Base-by-base conservation (phyloP, 92 coral and sea anemone species). In the Epizoanthus illoricatus region DNA sequence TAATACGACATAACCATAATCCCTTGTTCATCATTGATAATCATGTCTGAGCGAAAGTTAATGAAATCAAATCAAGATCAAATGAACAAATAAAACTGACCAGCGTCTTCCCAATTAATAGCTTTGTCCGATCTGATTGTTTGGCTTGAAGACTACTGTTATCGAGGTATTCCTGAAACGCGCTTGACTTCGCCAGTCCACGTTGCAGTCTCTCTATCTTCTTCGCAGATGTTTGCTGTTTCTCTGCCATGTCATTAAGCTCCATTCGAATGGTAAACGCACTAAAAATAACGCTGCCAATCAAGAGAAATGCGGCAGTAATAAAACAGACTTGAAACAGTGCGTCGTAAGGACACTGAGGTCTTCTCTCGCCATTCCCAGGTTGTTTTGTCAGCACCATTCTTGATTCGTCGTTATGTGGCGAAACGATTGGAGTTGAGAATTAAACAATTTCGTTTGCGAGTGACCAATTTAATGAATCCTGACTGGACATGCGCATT, bases 201-300 rank as follows among this genome's bases (percentile, higher is more conserved):
- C 19, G 8, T n/a, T 75, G 24, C n/a, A 60, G 57, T 4, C 20
- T 39, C 16, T 57, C 47, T 12, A 57, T 3, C 23, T 40, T 16
- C 45, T 56, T 23, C 8, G 23, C 66, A 0, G 56, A 52, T 9
- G 56, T 52, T 2, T 59, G 81, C 8, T 8, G 20, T 40, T 59
- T 59, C 21, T 58, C 56, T 52, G 56, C 24, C 81, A 59, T 59
- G 24, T 15, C 24, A 47, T 75, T 75, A 49, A 75, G 81, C 62
- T 75, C 81, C 17, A 75, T 12, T 17, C 81, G 81, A 59, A 60
- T 36, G n/a, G 69, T 39, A 41, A 33, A 75, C 3, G 81, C 68
- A 18, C 81, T 75, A 75, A 75, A 75, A 59, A 75, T 60, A 39
- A 75, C 57, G 43, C 81, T 75, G 55, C 81, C 81, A 60, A 75